Evolutionary conservation across 2,113 vertebrate species (phyloP).

Genomic region (Budorcas taxicolor): DNA sequence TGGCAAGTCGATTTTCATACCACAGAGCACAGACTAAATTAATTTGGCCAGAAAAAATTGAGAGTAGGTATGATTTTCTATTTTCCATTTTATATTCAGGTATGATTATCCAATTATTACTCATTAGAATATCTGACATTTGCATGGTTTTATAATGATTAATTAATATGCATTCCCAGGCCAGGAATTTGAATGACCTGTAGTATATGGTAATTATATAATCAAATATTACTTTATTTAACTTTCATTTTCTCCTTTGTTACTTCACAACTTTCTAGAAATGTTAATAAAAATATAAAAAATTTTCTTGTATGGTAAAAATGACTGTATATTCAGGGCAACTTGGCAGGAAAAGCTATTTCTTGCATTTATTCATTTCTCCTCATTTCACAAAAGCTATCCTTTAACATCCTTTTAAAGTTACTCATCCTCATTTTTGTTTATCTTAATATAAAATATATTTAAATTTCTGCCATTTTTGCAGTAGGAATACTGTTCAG

Average conservation of each 20-base stretch:
- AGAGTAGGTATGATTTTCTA: background rate
- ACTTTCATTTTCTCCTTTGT: background rate
- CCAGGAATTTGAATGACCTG: background rate
- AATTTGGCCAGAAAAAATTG: background rate
- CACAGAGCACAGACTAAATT: background rate
- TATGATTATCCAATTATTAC: background rate
- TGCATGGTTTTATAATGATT: background rate
- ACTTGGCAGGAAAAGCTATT: background rate
- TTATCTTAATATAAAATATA: background rate
- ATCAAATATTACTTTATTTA: background rate
- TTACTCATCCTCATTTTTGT: background rate
- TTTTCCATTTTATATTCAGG: background rate
- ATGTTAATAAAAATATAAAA: background rate
- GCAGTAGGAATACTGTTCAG: background rate
- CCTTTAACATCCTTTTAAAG: background rate
- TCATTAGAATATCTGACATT: background rate
- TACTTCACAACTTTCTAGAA: background rate
- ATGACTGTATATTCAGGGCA: background rate
- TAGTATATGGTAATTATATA: background rate
- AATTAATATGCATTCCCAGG: background rate
- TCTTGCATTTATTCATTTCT: background rate
- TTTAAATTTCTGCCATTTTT: background rate
- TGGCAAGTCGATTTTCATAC: background rate
- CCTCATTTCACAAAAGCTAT: background rate
- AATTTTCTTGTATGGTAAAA: background rate